Evolutionary conservation across 2,113 vertebrate species (phyloP).

Genomic region (Aviceda subcristata): DNA sequence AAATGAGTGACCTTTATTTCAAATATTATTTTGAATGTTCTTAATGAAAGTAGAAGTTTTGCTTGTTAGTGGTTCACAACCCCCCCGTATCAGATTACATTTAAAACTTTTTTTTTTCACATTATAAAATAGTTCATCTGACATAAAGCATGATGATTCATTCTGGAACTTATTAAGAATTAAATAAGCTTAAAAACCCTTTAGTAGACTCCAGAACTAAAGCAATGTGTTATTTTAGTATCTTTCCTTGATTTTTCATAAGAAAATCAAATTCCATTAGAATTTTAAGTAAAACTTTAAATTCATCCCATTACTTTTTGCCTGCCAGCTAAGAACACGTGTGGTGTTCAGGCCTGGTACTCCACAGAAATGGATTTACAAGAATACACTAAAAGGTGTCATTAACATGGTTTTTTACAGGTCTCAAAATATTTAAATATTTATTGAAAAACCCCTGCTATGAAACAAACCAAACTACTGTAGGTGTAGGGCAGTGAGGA

Average conservation of each 20-base stretch:
- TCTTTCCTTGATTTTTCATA: not conserved
- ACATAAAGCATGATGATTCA: not conserved
- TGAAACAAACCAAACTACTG: not conserved
- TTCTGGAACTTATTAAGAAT: not conserved
- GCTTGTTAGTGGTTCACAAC: not conserved
- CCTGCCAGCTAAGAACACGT: not conserved
- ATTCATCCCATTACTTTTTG: not conserved
- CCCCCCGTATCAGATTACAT: not conserved
- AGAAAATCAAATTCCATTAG: not conserved
- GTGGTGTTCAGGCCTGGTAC: not conserved
- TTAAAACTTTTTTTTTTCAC: not conserved
- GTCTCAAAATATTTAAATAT: not conserved
- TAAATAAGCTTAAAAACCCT: not conserved
- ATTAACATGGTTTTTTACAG: not conserved
- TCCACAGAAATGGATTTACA: not conserved
- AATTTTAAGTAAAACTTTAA: not conserved
- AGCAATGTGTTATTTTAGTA: not conserved
- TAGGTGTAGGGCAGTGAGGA: too few relatives aligned
- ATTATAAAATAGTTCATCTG: not conserved
- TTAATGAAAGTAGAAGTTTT: not conserved
- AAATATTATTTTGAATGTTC: not conserved
- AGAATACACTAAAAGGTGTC: not conserved
- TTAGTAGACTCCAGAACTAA: not conserved
- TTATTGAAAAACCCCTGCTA: not conserved
- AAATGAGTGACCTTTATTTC: not conserved